Percentiles rank a stretch among this genome's conserved stretches.
phyloP scores from a whole-genome alignment of 2,113 vertebrate genomes.

The Tenebrosternarchus preto region DNA sequence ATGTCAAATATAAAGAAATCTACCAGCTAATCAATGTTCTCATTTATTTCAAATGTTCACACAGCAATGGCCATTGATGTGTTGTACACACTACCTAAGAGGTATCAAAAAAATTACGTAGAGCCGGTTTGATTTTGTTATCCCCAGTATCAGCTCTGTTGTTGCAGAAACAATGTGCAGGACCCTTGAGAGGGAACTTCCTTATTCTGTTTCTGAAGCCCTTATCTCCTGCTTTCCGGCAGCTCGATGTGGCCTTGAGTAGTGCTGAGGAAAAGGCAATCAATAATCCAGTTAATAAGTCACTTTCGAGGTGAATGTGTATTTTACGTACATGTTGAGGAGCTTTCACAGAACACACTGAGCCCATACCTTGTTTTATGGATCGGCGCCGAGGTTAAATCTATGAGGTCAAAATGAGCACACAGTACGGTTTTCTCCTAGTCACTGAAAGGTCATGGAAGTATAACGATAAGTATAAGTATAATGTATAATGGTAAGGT shows the following conservation, averaged over 20 bases:
- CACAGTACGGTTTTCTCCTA: constrained; percentile 47
- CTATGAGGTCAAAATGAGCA: not conserved
- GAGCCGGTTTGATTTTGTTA: not conserved
- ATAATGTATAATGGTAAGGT: constrained; percentile 18
- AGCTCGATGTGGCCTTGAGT: constrained; percentile 50
- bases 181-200: not conserved
- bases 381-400: constrained; percentile 38
- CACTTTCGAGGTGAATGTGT: constrained; percentile 46
- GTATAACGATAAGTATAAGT: too few species aligned
- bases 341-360: constrained; percentile 26
- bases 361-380: constrained; percentile 39
- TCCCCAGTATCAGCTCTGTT: constrained; percentile 15
- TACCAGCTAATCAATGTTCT: too few species aligned
- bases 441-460: constrained; percentile 41
- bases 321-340: constrained; percentile 39
- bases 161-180: not conserved
- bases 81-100: not conserved
- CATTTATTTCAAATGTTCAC: too few species aligned
- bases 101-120: not conserved
- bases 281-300: constrained; percentile 59
- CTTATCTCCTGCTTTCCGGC: constrained; percentile 60
- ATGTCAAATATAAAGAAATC: too few species aligned
- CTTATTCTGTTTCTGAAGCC: constrained; percentile 15
- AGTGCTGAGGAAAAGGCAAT: constrained; percentile 51
- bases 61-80: too few species aligned